Conservation (phyloP, 1,140 invertebrate species). For the Ditylenchus dipsaci region DNA sequence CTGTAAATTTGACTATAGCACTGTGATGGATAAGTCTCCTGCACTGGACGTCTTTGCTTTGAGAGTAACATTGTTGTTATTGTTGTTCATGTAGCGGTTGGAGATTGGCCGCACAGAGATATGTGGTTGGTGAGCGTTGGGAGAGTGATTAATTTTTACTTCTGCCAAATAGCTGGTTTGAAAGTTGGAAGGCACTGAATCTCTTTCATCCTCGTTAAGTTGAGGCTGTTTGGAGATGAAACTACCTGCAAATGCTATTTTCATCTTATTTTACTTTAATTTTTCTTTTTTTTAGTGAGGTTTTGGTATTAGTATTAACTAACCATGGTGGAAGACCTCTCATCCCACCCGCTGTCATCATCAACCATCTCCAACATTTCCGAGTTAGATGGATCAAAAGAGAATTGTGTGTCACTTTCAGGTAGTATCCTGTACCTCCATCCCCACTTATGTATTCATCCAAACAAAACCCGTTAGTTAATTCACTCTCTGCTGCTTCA, state of each 20-base stretch:
- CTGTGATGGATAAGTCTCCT: background rate
- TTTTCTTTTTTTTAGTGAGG: background rate
- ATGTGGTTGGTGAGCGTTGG: slow-evolving; percentile 4
- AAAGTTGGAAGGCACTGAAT: background rate
- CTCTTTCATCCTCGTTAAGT: background rate
- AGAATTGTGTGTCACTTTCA: slow-evolving; percentile 12
- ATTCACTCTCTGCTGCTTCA: background rate
- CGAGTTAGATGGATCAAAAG: slow-evolving; percentile 9
- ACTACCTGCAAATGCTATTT: background rate
- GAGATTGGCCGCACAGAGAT: slow-evolving; percentile 11
- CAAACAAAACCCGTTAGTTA: background rate
- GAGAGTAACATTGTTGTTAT: background rate
- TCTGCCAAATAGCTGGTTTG: slow-evolving; percentile 14
- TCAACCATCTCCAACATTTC: slow-evolving; percentile 2
- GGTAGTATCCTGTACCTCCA: background rate
- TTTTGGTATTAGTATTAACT: background rate
- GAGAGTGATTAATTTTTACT: slow-evolving; percentile 8
- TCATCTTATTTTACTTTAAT: background rate
- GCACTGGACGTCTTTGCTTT: background rate
- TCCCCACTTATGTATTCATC: background rate
- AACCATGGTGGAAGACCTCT: background rate
- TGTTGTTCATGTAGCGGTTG: background rate
- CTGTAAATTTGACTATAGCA: background rate
- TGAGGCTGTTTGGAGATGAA: background rate
- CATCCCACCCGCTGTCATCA: slow-evolving; percentile 15